These are phyloP conservation scores for Marisa cornuarietis DNA, from an alignment of 1,140 invertebrate species.

Conservation along the genomic window DNA sequence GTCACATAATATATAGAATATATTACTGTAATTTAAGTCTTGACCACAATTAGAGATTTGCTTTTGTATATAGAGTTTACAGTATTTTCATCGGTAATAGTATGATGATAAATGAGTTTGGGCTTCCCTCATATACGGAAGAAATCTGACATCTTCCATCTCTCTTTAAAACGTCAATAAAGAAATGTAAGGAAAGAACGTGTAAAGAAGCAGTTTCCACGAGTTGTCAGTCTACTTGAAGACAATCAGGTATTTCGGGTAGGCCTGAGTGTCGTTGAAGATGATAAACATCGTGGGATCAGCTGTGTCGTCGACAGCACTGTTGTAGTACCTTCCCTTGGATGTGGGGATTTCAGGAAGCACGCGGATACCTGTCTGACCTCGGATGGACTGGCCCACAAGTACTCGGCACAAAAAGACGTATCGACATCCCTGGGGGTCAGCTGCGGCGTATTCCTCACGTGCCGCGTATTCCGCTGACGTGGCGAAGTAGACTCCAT, in stretches of 20 bases:
- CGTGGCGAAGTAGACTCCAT: conserved; percentile 44
- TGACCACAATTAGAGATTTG: no score
- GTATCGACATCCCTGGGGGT: conserved; percentile 17
- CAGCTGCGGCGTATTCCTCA: conserved; percentile 29
- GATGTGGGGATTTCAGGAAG: conserved; percentile 27
- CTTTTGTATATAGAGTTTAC: no score
- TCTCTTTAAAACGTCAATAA: no score
- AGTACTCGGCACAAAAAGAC: conserved; percentile 40
- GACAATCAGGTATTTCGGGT: conserved; percentile 51
- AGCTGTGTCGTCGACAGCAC: conserved; percentile 35
- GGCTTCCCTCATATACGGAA: no score
- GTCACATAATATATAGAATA: no score
- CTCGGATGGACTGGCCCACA: conserved; percentile 34
- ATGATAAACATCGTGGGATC: conserved; percentile 48
- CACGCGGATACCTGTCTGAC: conserved; percentile 16
- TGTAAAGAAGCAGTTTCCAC: no score
- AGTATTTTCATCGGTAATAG: no score
- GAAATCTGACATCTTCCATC: no score
- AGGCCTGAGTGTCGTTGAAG: conserved; percentile 56
- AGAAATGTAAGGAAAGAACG: no score
- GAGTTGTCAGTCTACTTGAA: conserved; percentile 6
- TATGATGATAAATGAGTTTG: no score
- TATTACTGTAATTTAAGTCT: no score
- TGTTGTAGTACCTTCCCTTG: conserved; percentile 37
- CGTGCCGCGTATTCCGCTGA: conserved; percentile 30